Evolutionary conservation across 2,888 invertebrate species (phyloP).

Genomic region (Calliopum simillimum): DNA sequence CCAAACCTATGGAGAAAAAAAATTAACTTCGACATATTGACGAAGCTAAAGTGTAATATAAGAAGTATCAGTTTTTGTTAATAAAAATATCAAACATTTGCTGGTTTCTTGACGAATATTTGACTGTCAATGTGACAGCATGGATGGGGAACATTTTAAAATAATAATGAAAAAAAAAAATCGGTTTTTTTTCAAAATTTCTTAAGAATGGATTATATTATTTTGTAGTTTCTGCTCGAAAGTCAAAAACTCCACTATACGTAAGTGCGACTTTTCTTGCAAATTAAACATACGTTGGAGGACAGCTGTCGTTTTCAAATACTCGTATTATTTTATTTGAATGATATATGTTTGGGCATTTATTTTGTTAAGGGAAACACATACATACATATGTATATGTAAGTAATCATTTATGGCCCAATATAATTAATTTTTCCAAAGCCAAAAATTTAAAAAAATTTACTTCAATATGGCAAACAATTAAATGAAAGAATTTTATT

Average conservation of each 20-base stretch:
- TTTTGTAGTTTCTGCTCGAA: neutral
- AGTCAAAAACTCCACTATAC: no score
- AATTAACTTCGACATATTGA: slow-evolving; percentile 42
- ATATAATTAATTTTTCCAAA: neutral
- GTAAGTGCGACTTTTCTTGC: no score
- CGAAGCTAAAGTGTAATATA: slow-evolving; percentile 57
- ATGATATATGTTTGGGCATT: neutral
- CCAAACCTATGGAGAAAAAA: slow-evolving; percentile 43
- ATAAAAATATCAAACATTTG: slow-evolving; percentile 1
- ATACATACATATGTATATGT: no score
- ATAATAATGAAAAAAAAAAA: slow-evolving; percentile 3
- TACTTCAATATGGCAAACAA: neutral
- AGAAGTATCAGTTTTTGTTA: slow-evolving; percentile 47
- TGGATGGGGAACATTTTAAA: neutral
- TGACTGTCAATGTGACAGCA: slow-evolving; percentile 24
- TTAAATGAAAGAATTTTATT: no score
- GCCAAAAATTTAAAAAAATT: neutral
- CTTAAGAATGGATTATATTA: slow-evolving; percentile 28
- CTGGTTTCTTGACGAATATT: slow-evolving; percentile 12
- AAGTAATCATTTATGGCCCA: no score
- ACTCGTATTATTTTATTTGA: neutral
- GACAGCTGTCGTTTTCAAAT: slow-evolving; percentile 11
- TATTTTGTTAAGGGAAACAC: neutral
- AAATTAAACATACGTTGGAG: neutral
- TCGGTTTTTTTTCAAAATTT: slow-evolving; percentile 3